Conservation (phyloP, 2,797 vertebrate genomes). For the Oryzias dopingdopingensis region DNA sequence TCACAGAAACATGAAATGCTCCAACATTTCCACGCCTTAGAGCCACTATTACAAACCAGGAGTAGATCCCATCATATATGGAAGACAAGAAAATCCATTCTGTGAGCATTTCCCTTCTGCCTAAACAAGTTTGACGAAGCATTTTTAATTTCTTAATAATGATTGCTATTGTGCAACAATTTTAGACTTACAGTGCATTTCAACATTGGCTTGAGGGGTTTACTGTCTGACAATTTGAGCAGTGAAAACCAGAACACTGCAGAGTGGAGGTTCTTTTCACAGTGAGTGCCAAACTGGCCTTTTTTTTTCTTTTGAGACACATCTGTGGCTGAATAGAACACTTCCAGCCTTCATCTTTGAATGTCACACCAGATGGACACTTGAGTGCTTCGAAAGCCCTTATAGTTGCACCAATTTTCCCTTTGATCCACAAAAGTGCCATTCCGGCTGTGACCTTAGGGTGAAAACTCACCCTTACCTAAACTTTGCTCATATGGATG, state of each 20-base stretch:
- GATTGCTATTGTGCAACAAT: too few relatives aligned
- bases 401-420: constrained; percentile 18
- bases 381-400: constrained; percentile 20
- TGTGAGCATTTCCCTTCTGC: too few relatives aligned
- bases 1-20: neutral
- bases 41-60: neutral
- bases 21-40: neutral
- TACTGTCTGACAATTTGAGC: too few relatives aligned
- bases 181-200: too few relatives aligned
- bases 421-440: constrained; percentile 18
- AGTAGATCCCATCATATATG: neutral
- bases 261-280: constrained; percentile 5
- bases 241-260: neutral
- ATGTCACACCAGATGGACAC: constrained; percentile 26
- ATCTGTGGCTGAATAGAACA: constrained; percentile 8
- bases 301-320: constrained; percentile 4
- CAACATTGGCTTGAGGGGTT: too few relatives aligned
- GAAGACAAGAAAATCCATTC: neutral
- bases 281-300: constrained; percentile 5
- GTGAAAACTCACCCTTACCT: constrained; percentile 3
- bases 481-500: neutral
- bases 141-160: too few relatives aligned
- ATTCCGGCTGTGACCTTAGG: constrained; percentile 15
- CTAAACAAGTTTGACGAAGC: too few relatives aligned
- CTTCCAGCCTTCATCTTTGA: constrained; percentile 21